Conservation (phyloP, 1,140 invertebrate genomes). For the Ceratosolen solmsi region DNA sequence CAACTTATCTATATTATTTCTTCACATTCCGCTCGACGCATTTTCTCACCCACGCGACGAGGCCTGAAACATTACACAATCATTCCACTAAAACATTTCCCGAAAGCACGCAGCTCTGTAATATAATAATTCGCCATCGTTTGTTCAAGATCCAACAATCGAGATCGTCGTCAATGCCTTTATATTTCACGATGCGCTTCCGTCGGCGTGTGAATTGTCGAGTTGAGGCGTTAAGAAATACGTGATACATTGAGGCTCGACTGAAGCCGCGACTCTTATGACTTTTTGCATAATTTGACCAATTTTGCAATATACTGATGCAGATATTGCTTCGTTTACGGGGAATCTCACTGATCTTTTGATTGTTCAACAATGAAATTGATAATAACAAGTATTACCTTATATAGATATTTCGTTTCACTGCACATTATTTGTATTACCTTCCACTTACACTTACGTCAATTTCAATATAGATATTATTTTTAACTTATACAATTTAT, state of each 20-base stretch:
- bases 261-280: constrained; percentile 1
- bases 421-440: no score
- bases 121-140: constrained; percentile 35
- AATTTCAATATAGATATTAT: neutral
- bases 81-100: neutral
- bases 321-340: neutral
- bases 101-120: constrained; percentile 12
- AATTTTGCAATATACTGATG: constrained; percentile 24
- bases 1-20: constrained; percentile 29
- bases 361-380: constrained; percentile 2
- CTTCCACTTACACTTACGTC: neutral
- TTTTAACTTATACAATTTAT: neutral
- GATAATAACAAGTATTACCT: neutral
- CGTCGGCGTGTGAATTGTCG: constrained; percentile 32
- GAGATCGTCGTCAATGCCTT: constrained; percentile 35
- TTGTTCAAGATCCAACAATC: neutral
- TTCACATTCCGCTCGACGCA: neutral
- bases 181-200: neutral
- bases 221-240: constrained; percentile 28
- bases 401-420: neutral
- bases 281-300: constrained; percentile 44
- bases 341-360: neutral
- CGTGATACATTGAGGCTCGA: neutral
- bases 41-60: constrained; percentile 7
- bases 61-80: constrained; percentile 1